phyloP scores from a whole-genome alignment of 1,140 invertebrate species.

The Magallana gigas region DNA sequence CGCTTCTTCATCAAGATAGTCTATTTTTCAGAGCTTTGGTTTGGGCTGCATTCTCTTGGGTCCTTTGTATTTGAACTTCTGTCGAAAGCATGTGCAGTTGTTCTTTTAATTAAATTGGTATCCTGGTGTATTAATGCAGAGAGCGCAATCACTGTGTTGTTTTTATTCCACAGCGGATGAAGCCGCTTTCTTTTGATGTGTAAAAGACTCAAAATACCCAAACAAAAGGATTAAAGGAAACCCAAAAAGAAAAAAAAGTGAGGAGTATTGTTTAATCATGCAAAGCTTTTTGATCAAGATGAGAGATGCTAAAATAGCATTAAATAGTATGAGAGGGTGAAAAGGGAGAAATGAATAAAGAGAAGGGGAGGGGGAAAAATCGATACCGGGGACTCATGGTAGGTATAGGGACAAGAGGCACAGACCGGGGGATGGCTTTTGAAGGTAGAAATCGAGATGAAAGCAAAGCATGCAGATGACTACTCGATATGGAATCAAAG shows the following conservation, averaged over 20 bases:
- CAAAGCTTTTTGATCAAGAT: constrained; percentile 27
- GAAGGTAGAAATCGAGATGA: constrained; percentile 22
- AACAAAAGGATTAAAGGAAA: constrained; percentile 38
- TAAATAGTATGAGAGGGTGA: not conserved
- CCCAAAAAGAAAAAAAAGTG: not conserved
- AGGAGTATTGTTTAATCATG: constrained; percentile 44
- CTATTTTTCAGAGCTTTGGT: not conserved
- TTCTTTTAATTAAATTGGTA: constrained; percentile 48
- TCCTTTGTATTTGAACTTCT: constrained; percentile 9
- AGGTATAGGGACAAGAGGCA: not conserved
- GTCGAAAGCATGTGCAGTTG: constrained; percentile 31
- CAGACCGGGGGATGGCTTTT: not conserved
- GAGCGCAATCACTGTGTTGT: constrained; percentile 3
- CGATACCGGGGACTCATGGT: not conserved
- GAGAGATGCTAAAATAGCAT: constrained; percentile 19
- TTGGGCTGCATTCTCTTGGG: not conserved
- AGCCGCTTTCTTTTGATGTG: constrained; percentile 32
- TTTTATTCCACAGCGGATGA: constrained; percentile 30
- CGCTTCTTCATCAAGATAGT: constrained; percentile 4
- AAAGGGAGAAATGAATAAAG: not conserved
- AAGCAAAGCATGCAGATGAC: constrained; percentile 16
- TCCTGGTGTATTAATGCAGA: constrained; percentile 17
- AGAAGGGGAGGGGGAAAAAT: not conserved
- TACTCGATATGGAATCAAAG: constrained; percentile 1
- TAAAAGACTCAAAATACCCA: not conserved